phyloP scores from a whole-genome alignment of 2,888 invertebrate genomes.

The Tanytarsus gracilentus region DNA sequence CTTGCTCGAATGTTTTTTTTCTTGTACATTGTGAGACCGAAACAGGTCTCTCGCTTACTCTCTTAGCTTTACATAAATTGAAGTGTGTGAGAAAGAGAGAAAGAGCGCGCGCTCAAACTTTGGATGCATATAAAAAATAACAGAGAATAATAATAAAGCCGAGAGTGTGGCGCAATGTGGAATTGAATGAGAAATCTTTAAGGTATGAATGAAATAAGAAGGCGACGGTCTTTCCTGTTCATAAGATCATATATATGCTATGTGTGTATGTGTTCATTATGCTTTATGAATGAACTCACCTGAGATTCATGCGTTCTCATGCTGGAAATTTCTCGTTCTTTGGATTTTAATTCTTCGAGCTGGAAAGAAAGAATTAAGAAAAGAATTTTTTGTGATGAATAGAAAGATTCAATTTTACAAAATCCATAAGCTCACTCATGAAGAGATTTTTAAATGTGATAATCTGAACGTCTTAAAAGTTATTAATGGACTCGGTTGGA shows the following conservation, averaged over 20 bases:
- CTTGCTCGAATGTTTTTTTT: too few species aligned
- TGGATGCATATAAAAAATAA: neutral
- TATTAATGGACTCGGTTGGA: too few species aligned
- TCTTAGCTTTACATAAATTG: neutral
- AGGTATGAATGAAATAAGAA: slow-evolving; percentile 13
- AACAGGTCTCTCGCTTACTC: neutral
- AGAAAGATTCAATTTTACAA: neutral
- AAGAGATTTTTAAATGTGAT: too few species aligned
- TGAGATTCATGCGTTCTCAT: slow-evolving; percentile 5
- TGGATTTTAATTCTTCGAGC: slow-evolving; percentile 22
- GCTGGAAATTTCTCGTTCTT: slow-evolving; percentile 21
- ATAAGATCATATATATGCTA: too few species aligned
- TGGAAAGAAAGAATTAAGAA: neutral
- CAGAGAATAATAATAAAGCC: neutral
- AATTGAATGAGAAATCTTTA: neutral
- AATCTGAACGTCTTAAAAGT: too few species aligned
- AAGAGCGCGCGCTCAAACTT: neutral
- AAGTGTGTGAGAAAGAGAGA: neutral
- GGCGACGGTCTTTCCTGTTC: too few species aligned
- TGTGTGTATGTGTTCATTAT: too few species aligned
- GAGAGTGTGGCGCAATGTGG: neutral
- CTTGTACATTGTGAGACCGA: too few species aligned
- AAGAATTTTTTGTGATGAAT: neutral
- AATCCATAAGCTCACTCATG: too few species aligned
- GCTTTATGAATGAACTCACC: slow-evolving; percentile 14